Percentiles rank a stretch among this genome's conserved stretches.
These are phyloP conservation scores for Takifugu rubripes DNA, from an alignment of 2,797 vertebrate genomes.

Conservation along the genomic window DNA sequence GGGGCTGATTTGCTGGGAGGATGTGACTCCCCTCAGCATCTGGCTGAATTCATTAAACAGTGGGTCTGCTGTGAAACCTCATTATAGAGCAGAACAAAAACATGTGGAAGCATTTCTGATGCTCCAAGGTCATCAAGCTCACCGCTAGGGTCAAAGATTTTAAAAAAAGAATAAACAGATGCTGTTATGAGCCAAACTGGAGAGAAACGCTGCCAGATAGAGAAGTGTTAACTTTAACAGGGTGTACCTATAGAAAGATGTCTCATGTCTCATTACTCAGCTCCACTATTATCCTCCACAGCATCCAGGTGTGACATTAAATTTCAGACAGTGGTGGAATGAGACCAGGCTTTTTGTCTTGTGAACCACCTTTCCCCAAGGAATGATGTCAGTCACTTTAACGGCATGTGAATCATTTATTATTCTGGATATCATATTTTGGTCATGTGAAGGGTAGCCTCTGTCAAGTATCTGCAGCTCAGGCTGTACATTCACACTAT, in stretches of 20 bases:
- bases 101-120: slow-evolving; percentile 13
- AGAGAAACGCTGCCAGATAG: slow-evolving; percentile 10
- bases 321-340: not conserved
- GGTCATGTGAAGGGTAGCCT: too few species aligned
- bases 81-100: slow-evolving; percentile 30
- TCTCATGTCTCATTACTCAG: slow-evolving; percentile 51
- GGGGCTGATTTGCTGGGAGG: slow-evolving; percentile 55
- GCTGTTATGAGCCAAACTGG: slow-evolving; percentile 6
- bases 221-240: slow-evolving; percentile 14
- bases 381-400: not conserved
- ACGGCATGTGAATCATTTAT: not conserved
- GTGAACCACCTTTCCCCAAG: not conserved
- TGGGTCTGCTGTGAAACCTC: slow-evolving; percentile 38
- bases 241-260: slow-evolving; percentile 18
- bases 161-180: slow-evolving; percentile 29
- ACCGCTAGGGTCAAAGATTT: slow-evolving; percentile 28
- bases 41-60: slow-evolving; percentile 63
- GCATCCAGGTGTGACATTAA: slow-evolving; percentile 39
- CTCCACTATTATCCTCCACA: slow-evolving; percentile 22
- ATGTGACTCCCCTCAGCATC: slow-evolving; percentile 54
- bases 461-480: too few species aligned
- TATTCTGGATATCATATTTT: too few species aligned
- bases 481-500: too few species aligned
- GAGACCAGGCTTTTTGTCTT: not conserved
- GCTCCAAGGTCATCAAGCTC: slow-evolving; percentile 41